A percentile compares a stretch with the other conserved stretches of the same genome.
Evolutionary conservation across 2,113 vertebrate genomes (phyloP).

Genomic region (Aix galericulata): DNA sequence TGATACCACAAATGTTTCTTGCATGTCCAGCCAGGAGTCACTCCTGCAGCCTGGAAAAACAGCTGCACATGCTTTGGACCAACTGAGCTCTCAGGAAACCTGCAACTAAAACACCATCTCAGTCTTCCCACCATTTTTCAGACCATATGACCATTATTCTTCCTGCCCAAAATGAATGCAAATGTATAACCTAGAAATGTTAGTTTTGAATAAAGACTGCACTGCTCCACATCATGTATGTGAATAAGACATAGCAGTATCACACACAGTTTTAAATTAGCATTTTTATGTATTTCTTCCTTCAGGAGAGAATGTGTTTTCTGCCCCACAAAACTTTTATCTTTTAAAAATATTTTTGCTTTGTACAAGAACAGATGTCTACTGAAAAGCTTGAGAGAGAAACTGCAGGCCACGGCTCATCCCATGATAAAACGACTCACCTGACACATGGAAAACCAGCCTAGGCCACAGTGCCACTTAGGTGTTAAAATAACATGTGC

Average conservation of each 20-base stretch:
- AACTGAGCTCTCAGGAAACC: background rate
- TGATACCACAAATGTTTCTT: background rate
- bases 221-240: background rate
- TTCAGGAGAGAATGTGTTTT: background rate
- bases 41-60: background rate
- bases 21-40: fast-evolving
- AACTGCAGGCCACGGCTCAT: background rate
- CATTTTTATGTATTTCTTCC: background rate
- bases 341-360: background rate
- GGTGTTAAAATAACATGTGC: background rate
- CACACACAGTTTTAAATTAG: background rate
- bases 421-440: background rate
- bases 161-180: background rate
- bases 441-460: slow-evolving; percentile 21
- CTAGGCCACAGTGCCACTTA: background rate
- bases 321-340: background rate
- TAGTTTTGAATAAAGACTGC: background rate
- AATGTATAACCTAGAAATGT: background rate
- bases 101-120: background rate
- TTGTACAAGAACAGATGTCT: background rate
- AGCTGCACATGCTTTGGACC: background rate
- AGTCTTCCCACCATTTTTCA: background rate
- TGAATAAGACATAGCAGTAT: background rate
- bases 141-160: background rate
- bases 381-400: slow-evolving; percentile 32